Base-by-base conservation (phyloP, 2,797 vertebrate species). In the Gymnoscopelus microlampas region DNA sequence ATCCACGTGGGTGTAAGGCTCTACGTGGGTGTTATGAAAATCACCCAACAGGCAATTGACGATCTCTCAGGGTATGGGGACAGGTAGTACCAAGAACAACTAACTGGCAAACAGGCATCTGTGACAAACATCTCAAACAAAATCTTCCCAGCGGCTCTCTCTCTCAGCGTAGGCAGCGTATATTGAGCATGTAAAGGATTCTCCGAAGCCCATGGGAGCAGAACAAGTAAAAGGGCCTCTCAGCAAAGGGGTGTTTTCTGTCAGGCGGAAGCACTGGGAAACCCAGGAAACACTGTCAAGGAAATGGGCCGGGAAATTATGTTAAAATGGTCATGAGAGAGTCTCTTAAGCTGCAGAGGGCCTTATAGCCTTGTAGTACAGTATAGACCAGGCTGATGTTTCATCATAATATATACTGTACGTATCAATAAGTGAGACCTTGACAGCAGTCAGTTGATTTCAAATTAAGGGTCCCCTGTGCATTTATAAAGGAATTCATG, bases 221-320 rank as follows among this genome's bases (percentile, higher is more conserved):
- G 67, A 80, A 73, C 71, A 81, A 85, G 82, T 85, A 86, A 90
- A 88, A 85, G 81, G 68, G 58, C 81, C 49, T 69, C 48, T 69
- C 62, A 60, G 55, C 53, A 57, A 63, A 29, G 55, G 49, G 64
- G 53, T 4, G 53, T 76, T 85, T 79, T 78, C 77, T 74, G 78
- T 83, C 80, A 77, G 67, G 78, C 83, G 83, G 59, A 60, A 55
- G 57, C 39, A 2, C 56, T 58, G 76, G 70, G 59, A 66, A 55
- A 12, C 26, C 26, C 63, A 59, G 73, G 63, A 74, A 73, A 59
- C 71, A 70, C 74, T 74, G 53, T 64, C 50, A 53, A 35, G 65
- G 48, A 77, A 78, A 66, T 73, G 53, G 55, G 53, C 58, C 14
- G 63, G 66, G 68, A 67, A 80, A 72, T 76, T 29, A 61, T 71